Percentiles rank a stretch among this genome's conserved stretches.
Evolutionary conservation across 2,113 vertebrate species (phyloP).

Genomic region (Paradoxurus hermaphroditus): DNA sequence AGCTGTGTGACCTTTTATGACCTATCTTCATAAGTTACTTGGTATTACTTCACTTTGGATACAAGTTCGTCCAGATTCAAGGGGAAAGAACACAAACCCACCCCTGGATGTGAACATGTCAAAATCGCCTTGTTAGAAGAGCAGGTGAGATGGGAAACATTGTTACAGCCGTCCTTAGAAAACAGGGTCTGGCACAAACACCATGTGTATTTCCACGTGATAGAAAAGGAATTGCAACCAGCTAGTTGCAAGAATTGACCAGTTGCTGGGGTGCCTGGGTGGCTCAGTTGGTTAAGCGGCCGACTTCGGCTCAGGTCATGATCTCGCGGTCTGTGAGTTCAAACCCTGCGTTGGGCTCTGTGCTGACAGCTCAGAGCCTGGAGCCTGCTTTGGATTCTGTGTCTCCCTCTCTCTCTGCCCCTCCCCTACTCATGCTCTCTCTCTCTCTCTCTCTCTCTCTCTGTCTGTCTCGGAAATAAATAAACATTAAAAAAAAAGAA

Average conservation of each 20-base stretch:
- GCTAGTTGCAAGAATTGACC: neutral
- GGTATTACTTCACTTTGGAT: neutral
- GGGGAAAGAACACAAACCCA: neutral
- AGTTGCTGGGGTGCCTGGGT: too few relatives aligned
- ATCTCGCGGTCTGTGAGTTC: too few relatives aligned
- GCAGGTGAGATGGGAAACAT: neutral
- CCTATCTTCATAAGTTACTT: neutral
- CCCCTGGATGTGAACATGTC: neutral
- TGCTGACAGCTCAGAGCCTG: too few relatives aligned
- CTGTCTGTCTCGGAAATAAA: too few relatives aligned
- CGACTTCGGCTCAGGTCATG: too few relatives aligned
- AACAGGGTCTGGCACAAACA: neutral
- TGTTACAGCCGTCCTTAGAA: neutral
- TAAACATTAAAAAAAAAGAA: too few relatives aligned
- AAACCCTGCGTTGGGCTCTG: too few relatives aligned
- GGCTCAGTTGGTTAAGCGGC: too few relatives aligned
- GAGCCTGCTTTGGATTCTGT: too few relatives aligned
- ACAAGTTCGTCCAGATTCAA: neutral
- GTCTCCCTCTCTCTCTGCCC: too few relatives aligned
- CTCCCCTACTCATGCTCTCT: too few relatives aligned
- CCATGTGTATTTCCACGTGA: neutral
- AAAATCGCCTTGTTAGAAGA: neutral
- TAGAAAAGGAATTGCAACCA: neutral
- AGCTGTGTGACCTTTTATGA: neutral
- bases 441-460: too few relatives aligned